Evolutionary conservation across 2,888 invertebrate species (phyloP).

Genomic region (Macaria liturata): DNA sequence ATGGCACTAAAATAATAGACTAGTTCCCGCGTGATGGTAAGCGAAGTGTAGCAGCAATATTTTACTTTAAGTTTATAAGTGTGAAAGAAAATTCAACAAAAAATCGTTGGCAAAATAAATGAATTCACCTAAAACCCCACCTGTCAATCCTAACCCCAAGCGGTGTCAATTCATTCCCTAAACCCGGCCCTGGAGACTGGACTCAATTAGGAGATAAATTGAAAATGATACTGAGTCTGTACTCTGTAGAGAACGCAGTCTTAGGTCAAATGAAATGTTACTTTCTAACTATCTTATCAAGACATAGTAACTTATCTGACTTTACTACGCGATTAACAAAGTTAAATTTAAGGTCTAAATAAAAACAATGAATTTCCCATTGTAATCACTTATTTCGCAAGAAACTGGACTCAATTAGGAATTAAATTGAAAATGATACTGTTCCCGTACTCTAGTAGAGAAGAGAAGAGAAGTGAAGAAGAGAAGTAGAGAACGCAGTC

Average conservation of each 20-base stretch:
- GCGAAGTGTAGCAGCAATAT: neutral
- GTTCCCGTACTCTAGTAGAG: conserved; percentile 13
- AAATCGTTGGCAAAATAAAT: neutral
- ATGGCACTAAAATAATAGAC: too few species aligned
- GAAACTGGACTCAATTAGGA: conserved; percentile 47
- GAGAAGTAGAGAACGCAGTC: too few species aligned
- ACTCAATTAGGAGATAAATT: conserved; percentile 51
- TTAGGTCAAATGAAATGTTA: too few species aligned
- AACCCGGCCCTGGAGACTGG: conserved; percentile 35
- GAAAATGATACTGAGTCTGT: conserved; percentile 45
- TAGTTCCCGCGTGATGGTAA: neutral
- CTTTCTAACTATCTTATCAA: too few species aligned
- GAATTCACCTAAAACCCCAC: neutral
- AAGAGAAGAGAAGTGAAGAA: too few species aligned
- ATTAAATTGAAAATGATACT: conserved; percentile 54
- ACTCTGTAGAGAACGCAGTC: too few species aligned
- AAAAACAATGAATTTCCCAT: too few species aligned
- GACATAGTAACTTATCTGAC: too few species aligned
- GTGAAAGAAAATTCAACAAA: neutral
- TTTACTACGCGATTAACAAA: too few species aligned
- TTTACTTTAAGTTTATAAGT: neutral
- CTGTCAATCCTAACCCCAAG: conserved; percentile 1
- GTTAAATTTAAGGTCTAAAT: too few species aligned
- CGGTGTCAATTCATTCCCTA: conserved; percentile 5
- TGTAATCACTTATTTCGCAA: conserved; percentile 15